A percentile compares a stretch with the other conserved stretches of the same genome.
Evolutionary conservation across 2,113 vertebrate species (phyloP).

Genomic region (Oxyura jamaicensis): DNA sequence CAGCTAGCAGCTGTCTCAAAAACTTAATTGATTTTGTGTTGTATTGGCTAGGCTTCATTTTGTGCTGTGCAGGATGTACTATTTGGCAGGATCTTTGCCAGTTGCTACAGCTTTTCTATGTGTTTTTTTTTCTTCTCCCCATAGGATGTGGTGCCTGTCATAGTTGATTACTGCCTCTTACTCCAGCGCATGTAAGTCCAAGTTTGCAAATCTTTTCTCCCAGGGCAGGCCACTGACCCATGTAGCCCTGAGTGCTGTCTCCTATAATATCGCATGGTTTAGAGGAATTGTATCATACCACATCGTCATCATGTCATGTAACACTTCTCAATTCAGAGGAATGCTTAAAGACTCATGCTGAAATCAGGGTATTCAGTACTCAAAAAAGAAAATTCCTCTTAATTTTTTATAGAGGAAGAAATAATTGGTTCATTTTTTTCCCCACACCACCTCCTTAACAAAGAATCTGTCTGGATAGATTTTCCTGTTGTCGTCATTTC

Average conservation of each 20-base stretch:
- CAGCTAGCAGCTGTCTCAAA: not conserved
- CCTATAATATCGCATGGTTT: fast-evolving
- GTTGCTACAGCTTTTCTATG: slow-evolving; percentile 1
- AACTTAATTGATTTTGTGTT: not conserved
- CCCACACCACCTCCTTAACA: not conserved
- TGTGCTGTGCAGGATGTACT: not conserved
- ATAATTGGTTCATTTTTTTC: not conserved
- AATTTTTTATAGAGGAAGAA: not conserved
- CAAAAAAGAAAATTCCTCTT: not conserved
- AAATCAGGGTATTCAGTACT: not conserved
- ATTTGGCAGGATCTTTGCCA: not conserved
- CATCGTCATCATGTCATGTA: not conserved
- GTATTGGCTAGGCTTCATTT: not conserved
- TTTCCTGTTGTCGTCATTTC: not conserved
- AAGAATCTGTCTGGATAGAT: not conserved
- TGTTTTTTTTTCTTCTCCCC: not conserved
- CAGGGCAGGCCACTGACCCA: not conserved
- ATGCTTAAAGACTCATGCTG: not conserved
- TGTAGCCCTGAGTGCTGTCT: not conserved
- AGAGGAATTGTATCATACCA: not conserved
- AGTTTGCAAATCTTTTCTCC: not conserved
- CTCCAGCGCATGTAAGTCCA: slow-evolving; percentile 90
- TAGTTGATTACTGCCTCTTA: slow-evolving; percentile 94
- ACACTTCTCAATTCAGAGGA: not conserved
- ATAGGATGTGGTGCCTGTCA: slow-evolving; percentile 90